A percentile compares a stretch with the other conserved stretches of the same genome.
These are phyloP conservation scores for Drosophila peninsularis DNA, from an alignment of 2,888 invertebrate genomes.

Conservation along the genomic window DNA sequence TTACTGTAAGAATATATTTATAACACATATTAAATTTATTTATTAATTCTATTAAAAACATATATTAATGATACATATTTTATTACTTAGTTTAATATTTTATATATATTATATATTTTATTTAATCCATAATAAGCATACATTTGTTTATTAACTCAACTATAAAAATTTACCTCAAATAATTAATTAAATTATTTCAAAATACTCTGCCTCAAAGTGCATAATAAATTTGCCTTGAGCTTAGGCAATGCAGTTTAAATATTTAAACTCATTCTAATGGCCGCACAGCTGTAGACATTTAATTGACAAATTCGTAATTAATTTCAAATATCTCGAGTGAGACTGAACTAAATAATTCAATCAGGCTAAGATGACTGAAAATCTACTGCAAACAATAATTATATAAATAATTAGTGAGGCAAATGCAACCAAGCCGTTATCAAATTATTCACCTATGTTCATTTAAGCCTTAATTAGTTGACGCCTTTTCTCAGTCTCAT, in stretches of 20 bases:
- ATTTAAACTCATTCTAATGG: neutral
- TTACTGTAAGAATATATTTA: no score
- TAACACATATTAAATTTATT: no score
- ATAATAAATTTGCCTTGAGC: neutral
- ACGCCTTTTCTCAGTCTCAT: neutral
- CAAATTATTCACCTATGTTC: constrained; percentile 16
- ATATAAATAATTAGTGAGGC: neutral
- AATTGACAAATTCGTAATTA: neutral
- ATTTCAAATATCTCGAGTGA: neutral
- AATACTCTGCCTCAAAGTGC: no score
- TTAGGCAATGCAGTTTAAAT: neutral
- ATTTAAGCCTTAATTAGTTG: constrained; percentile 31
- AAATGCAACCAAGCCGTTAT: constrained; percentile 31
- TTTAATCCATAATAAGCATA: no score
- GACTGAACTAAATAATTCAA: neutral
- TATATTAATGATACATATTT: no score
- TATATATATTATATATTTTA: no score
- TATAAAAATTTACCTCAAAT: no score
- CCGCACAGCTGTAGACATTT: neutral
- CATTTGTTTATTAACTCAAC: no score
- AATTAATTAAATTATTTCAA: neutral
- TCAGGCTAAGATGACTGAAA: neutral
- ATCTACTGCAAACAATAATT: neutral
- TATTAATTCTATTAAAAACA: no score
- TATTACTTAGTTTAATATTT: no score